Conservation (phyloP, 2,888 invertebrate genomes). For the Drosophila cracens region DNA sequence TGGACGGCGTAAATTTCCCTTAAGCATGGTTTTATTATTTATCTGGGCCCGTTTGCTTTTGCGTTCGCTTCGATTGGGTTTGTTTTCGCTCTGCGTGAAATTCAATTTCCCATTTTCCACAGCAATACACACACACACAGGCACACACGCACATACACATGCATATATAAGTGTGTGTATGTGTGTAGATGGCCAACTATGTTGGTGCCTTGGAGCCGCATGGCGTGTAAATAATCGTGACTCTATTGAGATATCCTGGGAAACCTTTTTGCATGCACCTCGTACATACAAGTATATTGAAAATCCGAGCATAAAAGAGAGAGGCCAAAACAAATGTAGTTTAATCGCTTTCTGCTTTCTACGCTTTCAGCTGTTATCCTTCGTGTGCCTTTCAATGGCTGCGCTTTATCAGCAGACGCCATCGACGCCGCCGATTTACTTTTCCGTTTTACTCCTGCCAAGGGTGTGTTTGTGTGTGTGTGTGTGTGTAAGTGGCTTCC, state of each 20-base stretch:
- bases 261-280: constrained; percentile 60
- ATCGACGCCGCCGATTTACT: constrained; percentile 74
- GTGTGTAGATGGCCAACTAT: constrained; percentile 23
- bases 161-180: background rate
- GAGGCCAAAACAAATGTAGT: constrained; percentile 70
- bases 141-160: no score
- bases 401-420: constrained; percentile 75
- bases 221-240: constrained; percentile 64
- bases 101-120: constrained; percentile 77
- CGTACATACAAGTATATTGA: constrained; percentile 19
- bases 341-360: constrained; percentile 79
- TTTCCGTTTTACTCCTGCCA: constrained; percentile 51
- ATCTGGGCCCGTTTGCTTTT: constrained; percentile 14
- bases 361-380: constrained; percentile 47
- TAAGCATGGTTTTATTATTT: constrained; percentile 77
- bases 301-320: constrained; percentile 32
- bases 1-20: constrained; percentile 74
- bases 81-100: constrained; percentile 76
- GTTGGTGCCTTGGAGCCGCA: constrained; percentile 22
- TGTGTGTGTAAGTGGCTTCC: constrained; percentile 33
- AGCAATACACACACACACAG: constrained; percentile 31
- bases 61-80: constrained; percentile 58
- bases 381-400: constrained; percentile 71
- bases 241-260: constrained; percentile 60
- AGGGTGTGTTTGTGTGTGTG: constrained; percentile 1